Conservation (phyloP, 2,888 invertebrate genomes). For the Papilio elwesi region DNA sequence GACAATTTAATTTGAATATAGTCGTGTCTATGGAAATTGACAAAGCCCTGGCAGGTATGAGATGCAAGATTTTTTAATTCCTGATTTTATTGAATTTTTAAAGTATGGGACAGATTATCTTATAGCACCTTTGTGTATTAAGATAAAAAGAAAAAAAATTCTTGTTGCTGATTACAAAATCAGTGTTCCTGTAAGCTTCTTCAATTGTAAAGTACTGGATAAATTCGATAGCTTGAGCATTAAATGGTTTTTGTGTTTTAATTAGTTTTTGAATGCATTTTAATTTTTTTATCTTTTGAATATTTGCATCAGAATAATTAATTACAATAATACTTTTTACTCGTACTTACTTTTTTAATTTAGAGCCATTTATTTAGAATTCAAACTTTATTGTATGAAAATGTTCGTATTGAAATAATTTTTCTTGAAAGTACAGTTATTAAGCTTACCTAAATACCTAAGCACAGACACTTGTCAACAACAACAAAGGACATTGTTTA, state of each 20-base stretch:
- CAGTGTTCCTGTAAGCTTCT: not conserved
- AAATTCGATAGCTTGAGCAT: not conserved
- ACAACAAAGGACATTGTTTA: conserved; percentile 8
- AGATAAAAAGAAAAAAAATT: not conserved
- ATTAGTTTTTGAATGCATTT: not conserved
- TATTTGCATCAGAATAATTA: not conserved
- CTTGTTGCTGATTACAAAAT: not conserved
- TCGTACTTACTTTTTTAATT: not conserved
- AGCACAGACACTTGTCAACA: not conserved
- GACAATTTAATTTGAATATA: too few relatives aligned
- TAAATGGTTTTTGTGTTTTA: not conserved
- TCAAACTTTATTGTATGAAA: too few relatives aligned
- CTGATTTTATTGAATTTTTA: not conserved
- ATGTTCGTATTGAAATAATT: too few relatives aligned
- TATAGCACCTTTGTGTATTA: not conserved
- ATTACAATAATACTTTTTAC: conserved; percentile 8
- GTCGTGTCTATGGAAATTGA: too few relatives aligned
- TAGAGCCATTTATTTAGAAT: not conserved
- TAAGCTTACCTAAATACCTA: too few relatives aligned
- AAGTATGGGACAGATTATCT: not conserved
- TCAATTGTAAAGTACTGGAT: not conserved
- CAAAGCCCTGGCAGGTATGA: too few relatives aligned
- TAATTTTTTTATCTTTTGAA: not conserved
- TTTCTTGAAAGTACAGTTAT: too few relatives aligned
- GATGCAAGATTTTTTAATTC: too few relatives aligned